phyloP scores from a whole-genome alignment of 2,797 vertebrate species.

The Siniperca scherzeri region DNA sequence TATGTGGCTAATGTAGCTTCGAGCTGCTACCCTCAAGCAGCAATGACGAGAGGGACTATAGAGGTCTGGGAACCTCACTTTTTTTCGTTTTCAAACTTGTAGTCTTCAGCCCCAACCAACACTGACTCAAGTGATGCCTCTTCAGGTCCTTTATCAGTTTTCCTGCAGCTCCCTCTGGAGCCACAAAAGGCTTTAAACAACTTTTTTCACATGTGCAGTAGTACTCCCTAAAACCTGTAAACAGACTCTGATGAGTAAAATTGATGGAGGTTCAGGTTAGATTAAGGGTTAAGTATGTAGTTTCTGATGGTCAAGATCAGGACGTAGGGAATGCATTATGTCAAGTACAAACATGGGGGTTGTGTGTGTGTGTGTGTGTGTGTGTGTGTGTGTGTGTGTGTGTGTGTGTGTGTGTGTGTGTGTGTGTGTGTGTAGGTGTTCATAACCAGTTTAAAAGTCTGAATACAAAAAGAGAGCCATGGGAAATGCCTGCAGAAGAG shows the following conservation, averaged over 20 bases:
- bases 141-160: no score
- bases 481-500: constrained; percentile 66
- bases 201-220: no score
- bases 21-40: no score
- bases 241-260: background rate
- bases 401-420: constrained; percentile 8
- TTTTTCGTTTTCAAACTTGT: background rate
- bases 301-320: background rate
- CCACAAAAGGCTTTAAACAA: no score
- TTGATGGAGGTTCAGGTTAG: background rate
- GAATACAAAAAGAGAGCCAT: constrained; percentile 47
- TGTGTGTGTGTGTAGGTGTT: constrained; percentile 8
- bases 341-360: background rate
- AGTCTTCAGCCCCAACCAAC: no score
- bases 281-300: no score
- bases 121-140: no score
- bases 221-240: background rate
- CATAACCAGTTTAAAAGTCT: constrained; percentile 33
- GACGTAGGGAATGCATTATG: background rate
- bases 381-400: constrained; percentile 9
- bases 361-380: constrained; percentile 19
- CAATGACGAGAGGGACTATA: background rate
- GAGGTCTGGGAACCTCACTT: background rate
- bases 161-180: no score
- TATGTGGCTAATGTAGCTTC: no score